A percentile compares a stretch with the other conserved stretches of the same genome.
phyloP scores from a whole-genome alignment of 2,797 vertebrate species.

The Myoxocephalus aenaeus region DNA sequence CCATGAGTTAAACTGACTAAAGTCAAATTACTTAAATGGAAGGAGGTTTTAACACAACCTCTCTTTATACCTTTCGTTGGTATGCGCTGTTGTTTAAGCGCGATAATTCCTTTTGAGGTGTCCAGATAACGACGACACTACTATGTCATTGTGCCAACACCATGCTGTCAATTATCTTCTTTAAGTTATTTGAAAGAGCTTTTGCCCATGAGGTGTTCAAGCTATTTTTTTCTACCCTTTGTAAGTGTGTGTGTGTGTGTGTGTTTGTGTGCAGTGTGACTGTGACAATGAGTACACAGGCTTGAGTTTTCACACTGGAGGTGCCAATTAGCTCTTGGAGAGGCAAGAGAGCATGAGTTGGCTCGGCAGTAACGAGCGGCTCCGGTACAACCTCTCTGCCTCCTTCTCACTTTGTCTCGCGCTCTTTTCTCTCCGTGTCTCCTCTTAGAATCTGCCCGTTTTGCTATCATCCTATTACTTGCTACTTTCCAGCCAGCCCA shows the following conservation, averaged over 20 bases:
- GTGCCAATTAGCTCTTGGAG: slow-evolving; percentile 82
- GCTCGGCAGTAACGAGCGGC: slow-evolving; percentile 73
- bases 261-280: slow-evolving; percentile 35
- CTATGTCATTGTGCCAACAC: not conserved
- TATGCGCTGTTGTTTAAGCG: not conserved
- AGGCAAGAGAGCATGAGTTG: slow-evolving; percentile 73
- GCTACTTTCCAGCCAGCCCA: slow-evolving; percentile 32
- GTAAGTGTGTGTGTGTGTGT: slow-evolving; percentile 23
- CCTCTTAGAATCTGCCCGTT: slow-evolving; percentile 32
- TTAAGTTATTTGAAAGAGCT: slow-evolving; percentile 9
- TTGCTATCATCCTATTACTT: slow-evolving; percentile 20
- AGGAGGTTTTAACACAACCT: not conserved
- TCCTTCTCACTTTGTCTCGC: slow-evolving; percentile 56
- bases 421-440: slow-evolving; percentile 47
- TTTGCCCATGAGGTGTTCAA: slow-evolving; percentile 16
- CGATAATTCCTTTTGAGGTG: not conserved
- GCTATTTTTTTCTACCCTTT: slow-evolving; percentile 6
- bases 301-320: slow-evolving; percentile 69
- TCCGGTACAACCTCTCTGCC: slow-evolving; percentile 64
- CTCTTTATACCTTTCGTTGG: not conserved
- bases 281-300: slow-evolving; percentile 54
- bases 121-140: not conserved
- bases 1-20: not conserved
- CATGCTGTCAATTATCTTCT: not conserved
- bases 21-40: not conserved